Evolutionary conservation across 2,797 vertebrate genomes (phyloP).

Genomic region (Xiphophorus birchmanni): DNA sequence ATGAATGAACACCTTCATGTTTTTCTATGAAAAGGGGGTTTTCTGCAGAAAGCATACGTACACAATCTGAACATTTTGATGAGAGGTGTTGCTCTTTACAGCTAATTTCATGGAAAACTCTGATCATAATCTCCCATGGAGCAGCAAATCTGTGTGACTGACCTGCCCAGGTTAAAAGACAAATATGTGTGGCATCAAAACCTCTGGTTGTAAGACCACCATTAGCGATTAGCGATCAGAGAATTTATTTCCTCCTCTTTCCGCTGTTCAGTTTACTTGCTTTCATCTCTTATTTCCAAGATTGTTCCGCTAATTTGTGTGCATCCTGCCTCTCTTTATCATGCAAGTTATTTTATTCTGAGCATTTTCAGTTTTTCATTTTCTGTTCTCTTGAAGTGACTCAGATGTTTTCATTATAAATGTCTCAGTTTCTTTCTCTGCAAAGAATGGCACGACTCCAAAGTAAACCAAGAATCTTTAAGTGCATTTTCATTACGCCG

Average conservation of each 20-base stretch:
- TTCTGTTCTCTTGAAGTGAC: background rate
- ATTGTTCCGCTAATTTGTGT: background rate
- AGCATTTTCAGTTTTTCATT: background rate
- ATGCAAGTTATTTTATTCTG: too few species aligned
- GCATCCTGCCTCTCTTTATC: background rate
- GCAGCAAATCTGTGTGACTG: background rate
- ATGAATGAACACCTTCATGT: background rate
- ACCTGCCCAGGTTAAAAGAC: background rate
- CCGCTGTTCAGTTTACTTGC: background rate
- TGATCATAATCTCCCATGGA: background rate
- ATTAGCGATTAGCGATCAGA: too few species aligned
- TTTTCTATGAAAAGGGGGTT: background rate
- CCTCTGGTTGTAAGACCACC: background rate
- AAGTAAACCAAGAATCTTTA: background rate
- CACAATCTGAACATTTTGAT: background rate
- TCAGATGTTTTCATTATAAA: background rate
- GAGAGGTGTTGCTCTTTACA: background rate
- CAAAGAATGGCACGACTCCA: background rate
- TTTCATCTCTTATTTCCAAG: background rate
- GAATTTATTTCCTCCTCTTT: background rate
- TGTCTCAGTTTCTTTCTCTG: background rate
- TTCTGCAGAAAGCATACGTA: background rate
- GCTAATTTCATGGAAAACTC: background rate
- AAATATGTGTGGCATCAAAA: background rate
- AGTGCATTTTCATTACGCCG: constrained; percentile 39